phyloP scores from a whole-genome alignment of 1,140 invertebrate genomes.

The Zophobas atratus region DNA sequence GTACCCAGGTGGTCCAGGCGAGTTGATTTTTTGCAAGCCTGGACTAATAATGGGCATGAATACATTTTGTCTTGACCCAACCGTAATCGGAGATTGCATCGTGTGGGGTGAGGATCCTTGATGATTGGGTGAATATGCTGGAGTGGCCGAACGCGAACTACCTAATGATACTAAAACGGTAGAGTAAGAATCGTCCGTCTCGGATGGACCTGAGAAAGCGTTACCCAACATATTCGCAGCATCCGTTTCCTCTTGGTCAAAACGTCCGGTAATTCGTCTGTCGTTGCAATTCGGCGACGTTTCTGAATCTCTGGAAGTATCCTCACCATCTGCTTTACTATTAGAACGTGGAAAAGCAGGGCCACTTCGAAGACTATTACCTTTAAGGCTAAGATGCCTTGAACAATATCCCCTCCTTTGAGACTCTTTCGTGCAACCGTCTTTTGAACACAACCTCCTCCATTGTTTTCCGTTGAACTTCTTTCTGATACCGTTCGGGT shows the following conservation, averaged over 20 bases:
- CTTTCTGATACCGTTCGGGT: slow-evolving; percentile 96
- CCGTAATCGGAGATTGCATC: slow-evolving; percentile 77
- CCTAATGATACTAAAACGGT: slow-evolving; percentile 85
- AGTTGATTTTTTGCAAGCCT: slow-evolving; percentile 60
- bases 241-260: slow-evolving; percentile 95
- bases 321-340: slow-evolving; percentile 84
- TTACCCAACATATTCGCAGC: slow-evolving; percentile 95
- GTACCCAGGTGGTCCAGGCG: slow-evolving; percentile 59
- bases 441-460: slow-evolving; percentile 94
- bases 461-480: slow-evolving; percentile 99
- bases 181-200: background rate
- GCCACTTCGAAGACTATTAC: slow-evolving; percentile 72
- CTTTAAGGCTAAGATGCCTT: slow-evolving; percentile 92
- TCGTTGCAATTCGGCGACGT: slow-evolving; percentile 86
- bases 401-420: slow-evolving; percentile 97
- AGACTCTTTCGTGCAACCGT: slow-evolving; percentile 98
- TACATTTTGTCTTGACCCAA: slow-evolving; percentile 80
- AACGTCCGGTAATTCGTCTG: slow-evolving; percentile 80
- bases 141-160: slow-evolving; percentile 91
- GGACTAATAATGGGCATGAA: slow-evolving; percentile 89
- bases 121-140: slow-evolving; percentile 86
- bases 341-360: slow-evolving; percentile 68
- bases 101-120: slow-evolving; percentile 77
- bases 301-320: slow-evolving; percentile 91
- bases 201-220: slow-evolving; percentile 14